Evolutionary conservation across 2,113 vertebrate genomes (phyloP).

Genomic region (Elaphurus davidianus): DNA sequence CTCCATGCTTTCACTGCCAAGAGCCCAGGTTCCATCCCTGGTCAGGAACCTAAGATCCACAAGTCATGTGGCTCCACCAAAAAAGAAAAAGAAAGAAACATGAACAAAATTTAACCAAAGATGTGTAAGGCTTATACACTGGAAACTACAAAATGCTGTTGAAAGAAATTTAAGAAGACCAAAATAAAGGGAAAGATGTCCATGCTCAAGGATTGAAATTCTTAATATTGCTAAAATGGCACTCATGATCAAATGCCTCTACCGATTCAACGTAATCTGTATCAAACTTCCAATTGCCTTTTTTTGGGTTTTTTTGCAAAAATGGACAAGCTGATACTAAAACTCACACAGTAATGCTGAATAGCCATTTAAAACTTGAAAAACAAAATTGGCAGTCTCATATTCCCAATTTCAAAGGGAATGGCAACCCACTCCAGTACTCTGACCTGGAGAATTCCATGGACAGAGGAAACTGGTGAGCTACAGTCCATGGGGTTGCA

Average conservation of each 20-base stretch:
- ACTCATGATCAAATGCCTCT: neutral
- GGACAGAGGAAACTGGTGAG: neutral
- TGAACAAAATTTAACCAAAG: neutral
- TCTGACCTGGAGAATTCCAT: neutral
- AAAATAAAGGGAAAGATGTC: neutral
- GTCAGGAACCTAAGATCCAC: neutral
- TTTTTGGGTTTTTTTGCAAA: neutral
- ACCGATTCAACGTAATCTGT: neutral
- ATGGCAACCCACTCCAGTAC: neutral
- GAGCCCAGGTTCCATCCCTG: neutral
- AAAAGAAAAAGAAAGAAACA: neutral
- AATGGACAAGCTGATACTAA: neutral
- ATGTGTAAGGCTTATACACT: neutral
- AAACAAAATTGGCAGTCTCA: neutral
- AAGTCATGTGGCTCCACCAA: neutral
- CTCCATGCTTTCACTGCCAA: neutral
- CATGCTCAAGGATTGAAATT: neutral
- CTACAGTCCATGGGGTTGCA: neutral
- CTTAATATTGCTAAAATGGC: neutral
- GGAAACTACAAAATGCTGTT: neutral
- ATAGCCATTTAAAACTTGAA: neutral
- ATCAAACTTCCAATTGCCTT: neutral
- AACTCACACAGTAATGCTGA: neutral
- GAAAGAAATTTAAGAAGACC: neutral
- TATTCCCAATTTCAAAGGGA: neutral